Base-by-base conservation (phyloP, 2,797 vertebrate genomes). In the Myotis daubentonii region DNA sequence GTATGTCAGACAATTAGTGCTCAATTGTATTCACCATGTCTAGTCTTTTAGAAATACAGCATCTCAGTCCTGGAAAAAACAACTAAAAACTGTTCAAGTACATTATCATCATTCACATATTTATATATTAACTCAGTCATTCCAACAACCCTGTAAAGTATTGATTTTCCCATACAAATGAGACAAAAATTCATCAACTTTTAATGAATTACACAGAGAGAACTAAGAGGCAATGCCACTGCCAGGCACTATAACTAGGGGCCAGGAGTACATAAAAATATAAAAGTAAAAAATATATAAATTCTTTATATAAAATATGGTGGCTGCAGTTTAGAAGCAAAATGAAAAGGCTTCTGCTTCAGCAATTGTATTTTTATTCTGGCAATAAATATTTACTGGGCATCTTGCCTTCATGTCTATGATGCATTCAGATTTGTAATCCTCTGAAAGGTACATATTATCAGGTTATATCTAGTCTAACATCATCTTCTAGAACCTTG, bases 41-140 rank as follows among this genome's bases (percentile, higher is more conserved):
- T 82, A 66, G 36, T 93, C 76, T 93, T 72, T n/a, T 93, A 75
- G 30, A 88, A 81, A 88, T 23, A 82, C 23, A 65, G 55, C 3
- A 88, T 75, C 57, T 75, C 66, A 47, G 44, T 81, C 20, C 76
- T 65, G 57, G 57, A 82, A 66, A 51, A 81, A 78, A 30, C 30
- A 25, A 83, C 19, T 38, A 87, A 87, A 55, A 93, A 75, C 47
- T 75, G 30, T 47, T 75, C 68, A 82, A 36, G 47, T 44, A 72
- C 30, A 55, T 74, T 66, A 66, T 88, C 75, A 80, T 62, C 60
- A 76, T 20, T 65, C 41, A 47, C 16, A 75, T 30, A 88, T 47
- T 75, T 71, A 53, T 55, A 41, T 66, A 20, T 20, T 70, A 78
- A 70, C 23, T 55, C 13, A 84, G 23, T 41, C n/a, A 51, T 78